Conservation (phyloP, 1,140 invertebrate species). For the Oryzaephilus surinamensis region DNA sequence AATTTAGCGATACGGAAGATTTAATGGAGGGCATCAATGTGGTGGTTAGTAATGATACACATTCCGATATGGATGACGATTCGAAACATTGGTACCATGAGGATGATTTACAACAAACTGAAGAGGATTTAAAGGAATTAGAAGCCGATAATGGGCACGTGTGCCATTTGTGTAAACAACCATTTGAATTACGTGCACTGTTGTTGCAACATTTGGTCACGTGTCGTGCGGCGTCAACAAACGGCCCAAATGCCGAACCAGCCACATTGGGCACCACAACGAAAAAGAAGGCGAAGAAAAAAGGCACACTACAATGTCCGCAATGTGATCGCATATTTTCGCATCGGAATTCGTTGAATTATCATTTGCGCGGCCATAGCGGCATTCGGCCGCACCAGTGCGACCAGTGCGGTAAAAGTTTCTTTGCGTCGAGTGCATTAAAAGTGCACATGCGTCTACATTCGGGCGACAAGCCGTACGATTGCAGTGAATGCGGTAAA, state of each 20-base stretch:
- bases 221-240: conserved; percentile 28
- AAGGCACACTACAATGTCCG: conserved; percentile 41
- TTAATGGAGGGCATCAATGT: conserved; percentile 57
- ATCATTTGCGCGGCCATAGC: conserved; percentile 71
- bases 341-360: conserved; percentile 72
- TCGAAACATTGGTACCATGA: conserved; percentile 34
- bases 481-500: conserved; percentile 65
- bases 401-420: conserved; percentile 68
- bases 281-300: conserved; percentile 19
- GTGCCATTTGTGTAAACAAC: conserved; percentile 32
- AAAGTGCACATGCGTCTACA: conserved; percentile 45
- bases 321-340: conserved; percentile 65
- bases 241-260: conserved; percentile 36
- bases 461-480: conserved; percentile 61
- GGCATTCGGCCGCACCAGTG: conserved; percentile 68
- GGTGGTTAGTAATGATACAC: conserved; percentile 19
- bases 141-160: conserved; percentile 34
- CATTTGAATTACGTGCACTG: conserved; percentile 28
- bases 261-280: conserved; percentile 1
- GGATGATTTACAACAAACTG: conserved; percentile 36
- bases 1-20: conserved; percentile 74
- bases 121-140: conserved; percentile 36
- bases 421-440: conserved; percentile 66
- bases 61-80: conserved; percentile 24
- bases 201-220: conserved; percentile 31